Conservation (phyloP, 2,888 invertebrate species). For the Aproaerema taeniolella region DNA sequence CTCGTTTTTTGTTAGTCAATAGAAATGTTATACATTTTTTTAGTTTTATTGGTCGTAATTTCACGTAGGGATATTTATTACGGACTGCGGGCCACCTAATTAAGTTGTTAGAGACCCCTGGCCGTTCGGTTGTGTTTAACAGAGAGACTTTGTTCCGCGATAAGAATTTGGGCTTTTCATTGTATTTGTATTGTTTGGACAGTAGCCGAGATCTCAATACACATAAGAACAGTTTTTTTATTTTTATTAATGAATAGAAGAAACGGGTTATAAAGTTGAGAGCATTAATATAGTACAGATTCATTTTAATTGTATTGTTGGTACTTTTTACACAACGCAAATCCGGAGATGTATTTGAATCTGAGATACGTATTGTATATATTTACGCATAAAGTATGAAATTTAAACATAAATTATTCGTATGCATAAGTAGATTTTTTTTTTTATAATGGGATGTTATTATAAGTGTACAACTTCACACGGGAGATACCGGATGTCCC, state of each 20-base stretch:
- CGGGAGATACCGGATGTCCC: constrained; percentile 15
- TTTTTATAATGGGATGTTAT: constrained; percentile 1
- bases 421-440: too few relatives aligned
- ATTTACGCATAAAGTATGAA: too few relatives aligned
- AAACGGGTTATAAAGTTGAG: too few relatives aligned
- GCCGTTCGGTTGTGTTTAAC: constrained; percentile 65
- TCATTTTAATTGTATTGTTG: too few relatives aligned
- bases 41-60: constrained; percentile 75
- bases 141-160: constrained; percentile 53
- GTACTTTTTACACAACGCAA: too few relatives aligned
- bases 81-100: constrained; percentile 72
- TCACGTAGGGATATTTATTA: constrained; percentile 74
- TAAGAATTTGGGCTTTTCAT: constrained; percentile 51
- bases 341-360: too few relatives aligned
- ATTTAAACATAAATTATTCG: too few relatives aligned
- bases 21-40: constrained; percentile 76
- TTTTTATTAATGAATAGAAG: too few relatives aligned
- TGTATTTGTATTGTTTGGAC: constrained; percentile 53
- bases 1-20: constrained; percentile 71
- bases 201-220: constrained; percentile 48
- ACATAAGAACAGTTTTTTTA: constrained; percentile 28
- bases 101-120: constrained; percentile 72
- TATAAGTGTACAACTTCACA: constrained; percentile 14
- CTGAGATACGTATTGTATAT: too few relatives aligned
- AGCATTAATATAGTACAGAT: too few relatives aligned